phyloP scores from a whole-genome alignment of 1,140 invertebrate genomes.

The Drosophila subobscura region DNA sequence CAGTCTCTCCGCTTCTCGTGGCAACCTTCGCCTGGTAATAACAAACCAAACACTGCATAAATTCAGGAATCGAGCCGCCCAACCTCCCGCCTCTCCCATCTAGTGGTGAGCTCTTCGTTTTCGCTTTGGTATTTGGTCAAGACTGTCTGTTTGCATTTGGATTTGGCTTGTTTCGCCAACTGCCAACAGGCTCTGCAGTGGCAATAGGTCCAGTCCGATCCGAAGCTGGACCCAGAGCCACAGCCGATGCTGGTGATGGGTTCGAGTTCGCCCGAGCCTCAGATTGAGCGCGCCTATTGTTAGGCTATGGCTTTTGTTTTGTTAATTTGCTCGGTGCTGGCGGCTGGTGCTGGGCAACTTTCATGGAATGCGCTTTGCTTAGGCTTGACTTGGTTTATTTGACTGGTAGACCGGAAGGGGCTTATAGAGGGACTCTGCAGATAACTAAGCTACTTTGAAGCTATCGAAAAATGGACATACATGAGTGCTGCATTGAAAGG shows the following conservation, averaged over 20 bases:
- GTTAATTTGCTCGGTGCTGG: slow-evolving; percentile 63
- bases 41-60: slow-evolving; percentile 81
- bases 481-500: not conserved
- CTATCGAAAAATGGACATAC: slow-evolving; percentile 60
- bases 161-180: slow-evolving; percentile 53
- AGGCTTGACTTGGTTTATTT: slow-evolving; percentile 57
- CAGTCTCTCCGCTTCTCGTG: not conserved
- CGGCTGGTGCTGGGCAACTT: slow-evolving; percentile 29
- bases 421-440: not conserved
- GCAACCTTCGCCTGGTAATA: slow-evolving; percentile 58
- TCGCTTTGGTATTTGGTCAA: slow-evolving; percentile 79
- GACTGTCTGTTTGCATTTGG: slow-evolving; percentile 57
- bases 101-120: slow-evolving; percentile 52
- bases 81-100: not conserved
- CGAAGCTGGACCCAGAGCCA: slow-evolving; percentile 13
- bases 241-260: slow-evolving; percentile 9
- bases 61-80: slow-evolving; percentile 66
- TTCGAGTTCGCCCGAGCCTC: no score
- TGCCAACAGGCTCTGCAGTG: slow-evolving; percentile 34
- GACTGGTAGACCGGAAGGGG: slow-evolving; percentile 16
- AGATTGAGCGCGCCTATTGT: slow-evolving; percentile 50
- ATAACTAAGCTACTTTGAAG: slow-evolving; percentile 73
- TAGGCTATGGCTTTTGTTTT: slow-evolving; percentile 69
- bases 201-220: slow-evolving; percentile 4
- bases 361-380: slow-evolving; percentile 54